Evolutionary conservation across 2,888 invertebrate species (phyloP), one percentile per base, ranked within the genome.

Genomic region (Luperina testacea): DNA sequence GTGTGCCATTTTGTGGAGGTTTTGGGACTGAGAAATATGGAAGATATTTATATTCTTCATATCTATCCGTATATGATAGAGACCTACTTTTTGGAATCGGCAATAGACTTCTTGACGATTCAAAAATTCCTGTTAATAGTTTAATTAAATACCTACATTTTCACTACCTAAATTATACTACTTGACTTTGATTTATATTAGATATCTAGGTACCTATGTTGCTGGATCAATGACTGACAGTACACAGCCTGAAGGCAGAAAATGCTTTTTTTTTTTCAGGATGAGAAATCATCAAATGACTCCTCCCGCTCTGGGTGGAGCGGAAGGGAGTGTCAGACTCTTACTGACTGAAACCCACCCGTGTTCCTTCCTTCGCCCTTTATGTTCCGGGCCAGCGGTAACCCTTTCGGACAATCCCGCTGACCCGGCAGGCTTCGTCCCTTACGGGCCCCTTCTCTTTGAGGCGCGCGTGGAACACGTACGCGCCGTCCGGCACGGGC

Each of bases 1-100:
- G 63, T 48, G 42, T 81, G 27, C 73, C 71, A 81, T 76, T 85
- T 83, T 48, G 74, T 69, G 38, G 15, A 48, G 38, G 11, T 57
- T 76, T 71, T 27, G 57, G 48, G 2, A 8, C 67, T 13, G 6
- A 38, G 27, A 24, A 42, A 51, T 51, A 15, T 63, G 53, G 17
- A 71, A 42, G 17, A 38, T 71, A 38, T 9, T 70, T 32, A 24
- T 32, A 70, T 70, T 38, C 24, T 57, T 53, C 27, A 15, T 5
- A 70, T 38, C 9, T 53, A 38, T 51, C 2, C 51, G 7, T 32
- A 51, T 1, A 9, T 8, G n/a, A 53, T 24, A 8, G 15, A 24
- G 9, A 15, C 5, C 0, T 32, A 32, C 4, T 0, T 69, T 13
- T 51, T 51, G 15, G 32, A 32, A 27, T 13, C 13, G 13, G 32